A percentile compares a stretch with the other conserved stretches of the same genome.
Evolutionary conservation across 2,113 vertebrate genomes (phyloP).

Genomic region (Psophia crepitans): DNA sequence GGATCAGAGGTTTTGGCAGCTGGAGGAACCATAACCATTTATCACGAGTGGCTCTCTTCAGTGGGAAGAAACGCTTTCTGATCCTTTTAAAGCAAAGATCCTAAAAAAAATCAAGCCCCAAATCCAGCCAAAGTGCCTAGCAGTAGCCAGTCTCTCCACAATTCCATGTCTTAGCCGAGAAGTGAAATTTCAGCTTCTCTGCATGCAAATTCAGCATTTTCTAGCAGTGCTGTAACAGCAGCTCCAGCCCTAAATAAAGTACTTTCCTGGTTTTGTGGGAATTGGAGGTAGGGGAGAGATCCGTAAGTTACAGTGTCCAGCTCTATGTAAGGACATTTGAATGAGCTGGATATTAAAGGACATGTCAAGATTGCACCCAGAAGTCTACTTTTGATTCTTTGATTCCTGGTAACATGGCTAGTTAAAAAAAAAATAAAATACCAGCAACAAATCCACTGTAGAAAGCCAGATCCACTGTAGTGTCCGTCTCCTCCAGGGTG

Average conservation of each 20-base stretch:
- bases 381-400: background rate
- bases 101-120: background rate
- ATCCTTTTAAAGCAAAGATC: background rate
- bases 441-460: no score
- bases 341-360: background rate
- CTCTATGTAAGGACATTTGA: background rate
- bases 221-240: background rate
- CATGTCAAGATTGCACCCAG: background rate
- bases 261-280: background rate
- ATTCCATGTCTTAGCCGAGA: background rate
- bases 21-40: conserved; percentile 29
- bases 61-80: conserved; percentile 1
- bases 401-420: background rate
- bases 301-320: background rate
- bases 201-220: background rate
- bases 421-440: background rate
- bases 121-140: background rate
- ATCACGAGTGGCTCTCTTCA: conserved; percentile 34
- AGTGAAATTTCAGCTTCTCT: background rate
- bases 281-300: background rate
- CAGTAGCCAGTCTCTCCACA: background rate
- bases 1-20: conserved; percentile 20
- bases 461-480: background rate
- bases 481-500: background rate
- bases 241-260: no score